These are phyloP conservation scores for Ahaetulla prasina DNA, from an alignment of 2,113 vertebrate genomes.

Conservation along the genomic window DNA sequence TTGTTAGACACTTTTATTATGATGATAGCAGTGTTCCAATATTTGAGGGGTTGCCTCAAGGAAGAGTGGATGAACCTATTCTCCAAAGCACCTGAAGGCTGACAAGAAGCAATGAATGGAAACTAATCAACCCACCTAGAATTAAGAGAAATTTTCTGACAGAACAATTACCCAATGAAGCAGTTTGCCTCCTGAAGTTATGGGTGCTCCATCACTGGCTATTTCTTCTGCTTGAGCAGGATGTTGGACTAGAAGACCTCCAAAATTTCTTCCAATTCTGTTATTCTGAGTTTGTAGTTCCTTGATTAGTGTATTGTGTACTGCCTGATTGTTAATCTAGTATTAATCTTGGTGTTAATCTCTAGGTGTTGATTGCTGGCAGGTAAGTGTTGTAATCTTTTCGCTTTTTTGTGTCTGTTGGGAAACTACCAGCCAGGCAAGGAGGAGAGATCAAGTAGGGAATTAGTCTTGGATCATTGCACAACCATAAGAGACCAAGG, in stretches of 20 bases:
- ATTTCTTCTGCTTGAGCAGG: background rate
- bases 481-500: too few species aligned
- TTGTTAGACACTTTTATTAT: background rate
- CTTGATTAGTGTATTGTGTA: background rate
- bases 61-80: background rate
- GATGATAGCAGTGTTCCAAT: background rate
- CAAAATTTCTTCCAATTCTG: background rate
- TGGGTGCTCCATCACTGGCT: background rate
- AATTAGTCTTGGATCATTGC: too few species aligned
- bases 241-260: background rate
- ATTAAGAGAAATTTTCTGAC: background rate
- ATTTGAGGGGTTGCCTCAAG: background rate
- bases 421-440: too few species aligned
- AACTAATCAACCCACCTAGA: too few species aligned
- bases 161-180: background rate
- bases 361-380: background rate
- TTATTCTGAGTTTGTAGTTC: background rate
- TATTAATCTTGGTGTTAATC: background rate
- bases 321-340: background rate
- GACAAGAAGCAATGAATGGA: too few species aligned
- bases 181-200: background rate
- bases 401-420: background rate
- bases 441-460: too few species aligned
- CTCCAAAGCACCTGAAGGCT: too few species aligned
- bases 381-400: background rate